Percentiles rank a stretch among this genome's conserved stretches.
Conservation (phyloP, 2,888 invertebrate genomes). For the Mythimna loreyi region DNA sequence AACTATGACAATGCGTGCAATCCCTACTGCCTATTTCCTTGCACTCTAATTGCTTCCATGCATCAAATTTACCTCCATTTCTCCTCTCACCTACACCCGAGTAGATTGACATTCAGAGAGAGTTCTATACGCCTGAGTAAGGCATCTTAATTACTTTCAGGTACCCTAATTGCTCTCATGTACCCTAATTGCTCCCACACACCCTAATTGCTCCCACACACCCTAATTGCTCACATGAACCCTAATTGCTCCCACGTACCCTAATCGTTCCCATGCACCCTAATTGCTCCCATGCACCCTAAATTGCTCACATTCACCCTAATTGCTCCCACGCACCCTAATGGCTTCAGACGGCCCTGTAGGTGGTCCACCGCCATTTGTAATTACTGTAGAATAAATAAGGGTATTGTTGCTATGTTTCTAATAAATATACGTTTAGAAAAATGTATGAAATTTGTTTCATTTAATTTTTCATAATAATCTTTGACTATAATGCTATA, state of each 20-base stretch:
- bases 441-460: conserved; percentile 66
- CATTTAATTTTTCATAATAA: conserved; percentile 28
- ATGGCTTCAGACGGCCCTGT: conserved; percentile 62
- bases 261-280: not conserved
- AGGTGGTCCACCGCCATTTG: conserved; percentile 61
- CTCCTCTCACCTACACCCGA: not conserved
- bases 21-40: not conserved
- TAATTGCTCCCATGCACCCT: not conserved
- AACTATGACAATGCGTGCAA: conserved; percentile 1
- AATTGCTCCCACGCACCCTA: not conserved
- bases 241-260: not conserved
- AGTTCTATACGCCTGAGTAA: not conserved
- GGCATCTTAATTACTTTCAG: no score
- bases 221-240: not conserved
- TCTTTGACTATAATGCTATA: no score
- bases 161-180: not conserved
- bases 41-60: not conserved
- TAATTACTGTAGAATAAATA: conserved; percentile 71
- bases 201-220: not conserved
- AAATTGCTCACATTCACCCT: conserved; percentile 1
- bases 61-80: not conserved
- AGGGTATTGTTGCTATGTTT: conserved; percentile 83
- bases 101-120: not conserved
- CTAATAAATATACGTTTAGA: conserved; percentile 80
- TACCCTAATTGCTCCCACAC: conserved; percentile 22